Evolutionary conservation across 1,140 invertebrate species (phyloP).

Genomic region (Ceratoteleas bidentatus): DNA sequence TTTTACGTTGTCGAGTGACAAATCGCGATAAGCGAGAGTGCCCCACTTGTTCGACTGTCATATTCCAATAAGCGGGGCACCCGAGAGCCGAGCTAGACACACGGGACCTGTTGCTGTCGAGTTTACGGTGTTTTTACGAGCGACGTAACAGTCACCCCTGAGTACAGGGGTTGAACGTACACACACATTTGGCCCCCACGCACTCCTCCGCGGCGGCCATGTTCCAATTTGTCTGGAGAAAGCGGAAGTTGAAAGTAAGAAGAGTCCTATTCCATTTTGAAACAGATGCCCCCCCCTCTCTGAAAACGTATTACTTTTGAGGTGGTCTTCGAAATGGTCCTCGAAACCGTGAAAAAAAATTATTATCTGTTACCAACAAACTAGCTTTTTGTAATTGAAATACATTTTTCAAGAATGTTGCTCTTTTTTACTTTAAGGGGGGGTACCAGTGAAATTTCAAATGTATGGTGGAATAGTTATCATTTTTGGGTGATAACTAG

Average conservation of each 20-base stretch:
- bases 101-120: slow-evolving; percentile 81
- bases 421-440: no score
- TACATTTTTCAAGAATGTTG: no score
- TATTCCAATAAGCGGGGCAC: slow-evolving; percentile 62
- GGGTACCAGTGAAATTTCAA: no score
- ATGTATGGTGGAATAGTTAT: no score
- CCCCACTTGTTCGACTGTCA: slow-evolving; percentile 55
- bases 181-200: slow-evolving; percentile 15
- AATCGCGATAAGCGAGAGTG: slow-evolving; percentile 61
- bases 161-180: slow-evolving; percentile 55
- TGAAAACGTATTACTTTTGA: no score
- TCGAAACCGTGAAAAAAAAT: no score
- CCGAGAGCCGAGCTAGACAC: slow-evolving; percentile 42
- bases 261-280: slow-evolving; percentile 47
- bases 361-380: no score
- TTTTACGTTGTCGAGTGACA: slow-evolving; percentile 53
- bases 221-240: slow-evolving; percentile 45
- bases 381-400: no score
- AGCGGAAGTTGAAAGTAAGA: slow-evolving; percentile 31
- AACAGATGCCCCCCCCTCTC: no score
- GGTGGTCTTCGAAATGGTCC: no score
- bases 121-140: slow-evolving; percentile 82
- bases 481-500: no score
- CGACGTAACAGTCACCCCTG: slow-evolving; percentile 79
- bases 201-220: slow-evolving; percentile 47